Base-by-base conservation (phyloP, 1,140 invertebrate genomes). In the Hyphantria cunea region DNA sequence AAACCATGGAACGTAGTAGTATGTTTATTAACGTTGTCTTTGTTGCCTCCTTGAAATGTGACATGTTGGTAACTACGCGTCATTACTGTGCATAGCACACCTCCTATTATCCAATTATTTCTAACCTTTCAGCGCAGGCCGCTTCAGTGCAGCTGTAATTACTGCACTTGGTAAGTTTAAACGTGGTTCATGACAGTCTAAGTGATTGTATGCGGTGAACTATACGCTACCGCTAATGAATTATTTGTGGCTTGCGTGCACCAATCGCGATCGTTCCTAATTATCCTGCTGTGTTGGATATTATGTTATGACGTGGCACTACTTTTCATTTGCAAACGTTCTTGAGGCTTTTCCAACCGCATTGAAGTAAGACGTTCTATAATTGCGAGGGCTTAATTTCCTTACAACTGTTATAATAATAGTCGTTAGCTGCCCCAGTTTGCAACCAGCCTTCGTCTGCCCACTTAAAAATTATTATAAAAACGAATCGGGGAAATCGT, bases 91-190 rank as follows among this genome's bases (percentile, higher is more conserved):
- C 77, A 84, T 80, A 78, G 78, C 74, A 72, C 66, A 56, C 55
- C 61, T 60, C 48, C 58, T 59, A 85, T 85, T 86, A 84, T 85
- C 76, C 82, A 89, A 86, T 87, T 88, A 88, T 86, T 78, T 87
- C 74, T 88, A 85, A 88, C 84, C 84, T 86, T 88, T 90, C 78
- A 85, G 76, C 72, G 63, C 65, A 55, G 64, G 63, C 60, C 45
- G 70, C 64, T 82, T 78, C 78, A 79, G 72, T 74, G 71, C 64
- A 73, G 55, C 58, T 58, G 75, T 84, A 82, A 84, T 87, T 82
- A 84, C 74, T 77, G 50, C 65, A 73, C 68, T 72, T 61, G 63
- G 64, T 79, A 71, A 73, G 70, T 83, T 80, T 79, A 78, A 80
- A 78, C 77, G 76, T 74, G 61, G 62, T 72, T 62, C 67, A 79